phyloP scores from a whole-genome alignment of 2,888 invertebrate genomes.

The Ectemnius continuus region DNA sequence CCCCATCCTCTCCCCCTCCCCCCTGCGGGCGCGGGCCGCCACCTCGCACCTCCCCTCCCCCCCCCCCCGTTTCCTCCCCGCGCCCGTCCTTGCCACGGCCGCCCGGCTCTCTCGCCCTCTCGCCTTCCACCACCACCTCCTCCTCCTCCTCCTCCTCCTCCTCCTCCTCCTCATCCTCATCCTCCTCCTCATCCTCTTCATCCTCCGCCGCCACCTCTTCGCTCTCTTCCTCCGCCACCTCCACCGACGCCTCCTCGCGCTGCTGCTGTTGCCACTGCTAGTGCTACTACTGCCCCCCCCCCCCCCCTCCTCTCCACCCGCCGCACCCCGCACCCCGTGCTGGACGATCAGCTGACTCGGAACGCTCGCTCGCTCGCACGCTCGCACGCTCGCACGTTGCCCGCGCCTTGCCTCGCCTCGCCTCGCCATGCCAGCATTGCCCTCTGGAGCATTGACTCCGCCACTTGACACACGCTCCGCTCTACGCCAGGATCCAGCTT shows the following conservation, averaged over 20 bases:
- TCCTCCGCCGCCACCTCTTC: conserved; percentile 33
- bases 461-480: conserved; percentile 14
- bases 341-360: conserved; percentile 75
- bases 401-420: conserved; percentile 53
- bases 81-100: not conserved
- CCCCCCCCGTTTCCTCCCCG: too few relatives aligned
- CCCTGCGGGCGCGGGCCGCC: conserved; percentile 35
- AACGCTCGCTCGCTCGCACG: conserved; percentile 70
- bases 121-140: not conserved
- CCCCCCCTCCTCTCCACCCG: too few relatives aligned
- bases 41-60: too few relatives aligned
- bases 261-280: conserved; percentile 37
- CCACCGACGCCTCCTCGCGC: conserved; percentile 41
- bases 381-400: conserved; percentile 55
- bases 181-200: conserved; percentile 37
- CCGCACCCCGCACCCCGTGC: conserved; percentile 44
- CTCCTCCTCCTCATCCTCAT: conserved; percentile 37
- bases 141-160: conserved; percentile 38
- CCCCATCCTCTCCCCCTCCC: conserved; percentile 40
- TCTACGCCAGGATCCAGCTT: not conserved
- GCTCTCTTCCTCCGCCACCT: conserved; percentile 46
- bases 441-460: conserved; percentile 25
- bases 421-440: conserved; percentile 29
- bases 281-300: conserved; percentile 40
- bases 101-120: too few relatives aligned